Conservation (phyloP, 2,797 vertebrate species). For the Dermochelys coriacea region DNA sequence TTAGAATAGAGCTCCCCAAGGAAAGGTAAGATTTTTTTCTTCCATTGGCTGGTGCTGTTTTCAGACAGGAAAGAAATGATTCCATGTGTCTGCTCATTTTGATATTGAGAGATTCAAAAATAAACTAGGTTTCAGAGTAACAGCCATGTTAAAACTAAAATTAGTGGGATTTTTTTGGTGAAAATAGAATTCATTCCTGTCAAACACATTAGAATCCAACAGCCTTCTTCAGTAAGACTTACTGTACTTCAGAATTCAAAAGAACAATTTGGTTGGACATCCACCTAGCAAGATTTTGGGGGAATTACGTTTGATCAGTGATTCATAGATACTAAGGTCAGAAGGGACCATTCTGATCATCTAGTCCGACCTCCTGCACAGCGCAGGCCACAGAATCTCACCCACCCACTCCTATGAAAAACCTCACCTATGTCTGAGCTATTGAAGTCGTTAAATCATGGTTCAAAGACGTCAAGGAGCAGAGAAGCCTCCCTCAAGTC, state of each 20-base stretch:
- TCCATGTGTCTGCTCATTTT: not conserved
- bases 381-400: too few species aligned
- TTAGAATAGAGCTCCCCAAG: not conserved
- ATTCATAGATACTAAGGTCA: too few species aligned
- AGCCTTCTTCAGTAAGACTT: not conserved
- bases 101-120: not conserved
- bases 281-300: not conserved
- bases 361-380: too few species aligned
- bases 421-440: too few species aligned
- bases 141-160: too few species aligned
- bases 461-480: too few species aligned
- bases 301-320: not conserved
- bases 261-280: not conserved
- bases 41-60: not conserved
- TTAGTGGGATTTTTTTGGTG: not conserved
- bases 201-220: rapidly evolving
- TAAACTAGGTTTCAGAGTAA: too few species aligned
- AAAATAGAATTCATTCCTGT: not conserved
- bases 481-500: too few species aligned
- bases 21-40: not conserved
- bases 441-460: too few species aligned
- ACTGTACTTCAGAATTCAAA: not conserved
- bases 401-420: too few species aligned
- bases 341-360: too few species aligned
- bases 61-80: not conserved